Evolutionary conservation across 2,888 invertebrate genomes (phyloP).

Genomic region (Hydrotaea diabolus): DNA sequence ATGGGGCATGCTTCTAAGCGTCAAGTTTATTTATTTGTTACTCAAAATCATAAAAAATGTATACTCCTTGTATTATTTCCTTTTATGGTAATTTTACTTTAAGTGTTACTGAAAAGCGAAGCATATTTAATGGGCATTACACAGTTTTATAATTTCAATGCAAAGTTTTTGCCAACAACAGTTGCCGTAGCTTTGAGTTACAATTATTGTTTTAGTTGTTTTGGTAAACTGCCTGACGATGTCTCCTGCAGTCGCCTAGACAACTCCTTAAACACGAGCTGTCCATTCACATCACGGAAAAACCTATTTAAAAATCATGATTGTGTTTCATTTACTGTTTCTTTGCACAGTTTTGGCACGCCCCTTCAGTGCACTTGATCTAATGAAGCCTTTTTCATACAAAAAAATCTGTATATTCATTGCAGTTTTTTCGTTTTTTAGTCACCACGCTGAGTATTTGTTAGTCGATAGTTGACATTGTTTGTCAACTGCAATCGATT

Average conservation of each 20-base stretch:
- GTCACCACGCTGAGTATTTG: no score
- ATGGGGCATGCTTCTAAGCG: no score
- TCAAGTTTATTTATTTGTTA: no score
- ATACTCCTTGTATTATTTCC: no score
- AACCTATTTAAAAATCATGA: neutral
- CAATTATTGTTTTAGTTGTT: no score
- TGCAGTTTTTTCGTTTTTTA: no score
- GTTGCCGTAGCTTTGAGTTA: neutral
- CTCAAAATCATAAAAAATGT: no score
- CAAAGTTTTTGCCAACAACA: neutral
- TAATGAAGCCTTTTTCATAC: no score
- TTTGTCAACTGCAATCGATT: no score
- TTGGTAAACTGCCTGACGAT: neutral
- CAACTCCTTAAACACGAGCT: slow-evolving; percentile 36
- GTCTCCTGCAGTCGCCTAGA: slow-evolving; percentile 20
- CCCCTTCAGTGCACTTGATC: slow-evolving; percentile 4
- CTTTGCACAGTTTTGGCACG: neutral
- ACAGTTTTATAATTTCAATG: neutral
- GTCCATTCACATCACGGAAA: slow-evolving; percentile 6
- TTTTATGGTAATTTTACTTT: no score
- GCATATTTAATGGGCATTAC: neutral
- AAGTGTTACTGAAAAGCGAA: neutral
- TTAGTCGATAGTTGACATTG: no score
- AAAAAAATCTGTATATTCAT: no score
- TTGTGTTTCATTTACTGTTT: slow-evolving; percentile 13